Percentiles rank a stretch among this genome's conserved stretches.
Conservation (phyloP, 2,888 invertebrate species). For the Nemotelus pantherinus region DNA sequence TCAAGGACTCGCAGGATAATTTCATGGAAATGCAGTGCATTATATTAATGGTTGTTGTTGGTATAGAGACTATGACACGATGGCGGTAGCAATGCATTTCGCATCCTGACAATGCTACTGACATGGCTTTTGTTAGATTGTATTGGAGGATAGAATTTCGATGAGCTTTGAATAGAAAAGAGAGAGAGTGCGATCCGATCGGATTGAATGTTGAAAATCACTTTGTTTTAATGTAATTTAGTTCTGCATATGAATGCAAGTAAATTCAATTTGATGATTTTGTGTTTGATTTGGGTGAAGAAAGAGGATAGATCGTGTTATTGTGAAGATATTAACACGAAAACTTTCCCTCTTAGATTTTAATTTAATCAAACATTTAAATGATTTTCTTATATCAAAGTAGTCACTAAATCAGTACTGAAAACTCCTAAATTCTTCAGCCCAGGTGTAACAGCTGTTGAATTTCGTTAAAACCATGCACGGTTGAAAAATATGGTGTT, state of each 20-base stretch:
- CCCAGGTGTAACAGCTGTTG: too few relatives aligned
- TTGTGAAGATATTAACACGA: too few relatives aligned
- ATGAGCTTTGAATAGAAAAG: neutral
- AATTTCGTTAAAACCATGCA: too few relatives aligned
- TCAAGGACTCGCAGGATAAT: slow-evolving; percentile 34
- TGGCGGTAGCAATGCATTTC: slow-evolving; percentile 23
- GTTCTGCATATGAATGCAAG: slow-evolving; percentile 8
- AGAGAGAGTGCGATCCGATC: neutral
- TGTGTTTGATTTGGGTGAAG: too few relatives aligned
- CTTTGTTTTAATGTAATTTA: slow-evolving; percentile 22
- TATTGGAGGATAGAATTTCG: neutral
- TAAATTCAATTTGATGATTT: too few relatives aligned
- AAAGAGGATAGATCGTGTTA: too few relatives aligned
- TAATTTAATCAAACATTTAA: too few relatives aligned
- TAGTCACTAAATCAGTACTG: too few relatives aligned
- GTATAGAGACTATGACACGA: neutral
- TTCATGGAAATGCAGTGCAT: slow-evolving; percentile 34
- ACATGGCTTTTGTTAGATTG: neutral
- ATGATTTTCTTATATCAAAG: too few relatives aligned
- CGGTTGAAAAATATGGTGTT: too few relatives aligned
- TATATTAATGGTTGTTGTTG: neutral
- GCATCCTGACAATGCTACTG: slow-evolving; percentile 17
- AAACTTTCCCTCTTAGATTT: too few relatives aligned
- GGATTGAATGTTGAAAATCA: slow-evolving; percentile 18
- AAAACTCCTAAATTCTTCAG: too few relatives aligned